phyloP scores from a whole-genome alignment of 2,113 vertebrate species.

The Athene noctua region DNA sequence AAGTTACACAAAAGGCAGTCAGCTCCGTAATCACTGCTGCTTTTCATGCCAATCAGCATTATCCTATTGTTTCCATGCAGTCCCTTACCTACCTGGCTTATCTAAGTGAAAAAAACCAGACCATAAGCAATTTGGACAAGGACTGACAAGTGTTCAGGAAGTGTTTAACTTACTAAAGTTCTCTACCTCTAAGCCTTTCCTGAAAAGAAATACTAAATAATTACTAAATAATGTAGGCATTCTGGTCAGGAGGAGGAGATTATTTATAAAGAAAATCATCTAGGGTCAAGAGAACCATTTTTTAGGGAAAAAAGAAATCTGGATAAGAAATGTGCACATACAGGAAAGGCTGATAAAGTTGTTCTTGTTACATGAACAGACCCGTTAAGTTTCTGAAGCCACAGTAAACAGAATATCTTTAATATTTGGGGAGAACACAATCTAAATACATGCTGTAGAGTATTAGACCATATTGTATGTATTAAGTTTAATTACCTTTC shows the following conservation, averaged over 20 bases:
- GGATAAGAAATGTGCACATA: background rate
- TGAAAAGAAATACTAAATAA: background rate
- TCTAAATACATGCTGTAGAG: background rate
- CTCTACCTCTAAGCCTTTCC: background rate
- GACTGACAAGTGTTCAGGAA: background rate
- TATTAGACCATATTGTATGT: background rate
- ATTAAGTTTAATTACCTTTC: constrained; percentile 15
- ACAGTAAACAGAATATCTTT: background rate
- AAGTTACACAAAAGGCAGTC: background rate
- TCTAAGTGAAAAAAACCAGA: constrained; percentile 27
- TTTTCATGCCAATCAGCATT: constrained; percentile 50
- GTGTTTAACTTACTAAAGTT: background rate
- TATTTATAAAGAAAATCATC: background rate
- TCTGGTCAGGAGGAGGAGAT: background rate
- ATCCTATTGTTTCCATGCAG: constrained; percentile 24
- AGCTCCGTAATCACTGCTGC: background rate
- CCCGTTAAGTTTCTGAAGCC: background rate
- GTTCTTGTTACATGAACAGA: background rate
- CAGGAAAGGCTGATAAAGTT: background rate
- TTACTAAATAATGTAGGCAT: background rate
- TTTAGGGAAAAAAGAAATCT: background rate
- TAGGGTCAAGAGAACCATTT: background rate
- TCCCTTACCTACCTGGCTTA: constrained; percentile 35
- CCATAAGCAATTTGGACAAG: background rate
- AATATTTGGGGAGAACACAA: background rate